A percentile compares a stretch with the other conserved stretches of the same genome.
Conservation (phyloP, 1,140 invertebrate genomes). For the Ceratina calcarata region DNA sequence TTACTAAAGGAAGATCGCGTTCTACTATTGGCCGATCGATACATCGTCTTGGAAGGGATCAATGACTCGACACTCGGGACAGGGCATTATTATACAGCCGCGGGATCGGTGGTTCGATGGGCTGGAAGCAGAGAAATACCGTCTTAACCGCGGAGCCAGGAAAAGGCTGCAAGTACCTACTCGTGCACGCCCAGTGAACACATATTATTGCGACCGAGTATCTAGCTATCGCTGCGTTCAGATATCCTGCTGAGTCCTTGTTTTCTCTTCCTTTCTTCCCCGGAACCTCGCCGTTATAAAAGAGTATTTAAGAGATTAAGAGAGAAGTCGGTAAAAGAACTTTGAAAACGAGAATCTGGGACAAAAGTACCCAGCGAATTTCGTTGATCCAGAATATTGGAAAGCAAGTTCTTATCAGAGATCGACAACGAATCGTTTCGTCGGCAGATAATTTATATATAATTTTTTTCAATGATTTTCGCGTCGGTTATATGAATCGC, state of each 20-base stretch:
- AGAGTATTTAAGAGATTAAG: constrained; percentile 59
- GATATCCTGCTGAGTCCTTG: constrained; percentile 53
- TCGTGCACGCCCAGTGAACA: constrained; percentile 43
- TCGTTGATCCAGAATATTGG: too few relatives aligned
- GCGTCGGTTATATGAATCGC: constrained; percentile 13
- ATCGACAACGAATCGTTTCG: too few relatives aligned
- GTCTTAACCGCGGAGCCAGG: constrained; percentile 51
- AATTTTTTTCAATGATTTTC: neutral
- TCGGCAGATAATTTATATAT: too few relatives aligned
- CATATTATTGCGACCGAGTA: constrained; percentile 61
- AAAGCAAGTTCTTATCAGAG: too few relatives aligned
- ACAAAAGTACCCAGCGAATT: neutral
- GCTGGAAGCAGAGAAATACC: constrained; percentile 45
- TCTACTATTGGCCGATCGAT: neutral
- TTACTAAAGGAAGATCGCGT: neutral
- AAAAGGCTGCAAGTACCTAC: constrained; percentile 51
- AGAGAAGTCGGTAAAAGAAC: neutral
- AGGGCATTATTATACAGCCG: constrained; percentile 6
- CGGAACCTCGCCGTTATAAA: constrained; percentile 37
- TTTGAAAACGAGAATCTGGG: neutral
- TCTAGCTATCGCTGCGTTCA: constrained; percentile 52
- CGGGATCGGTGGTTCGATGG: constrained; percentile 48
- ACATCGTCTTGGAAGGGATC: constrained; percentile 22
- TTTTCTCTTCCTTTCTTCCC: constrained; percentile 18
- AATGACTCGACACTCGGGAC: constrained; percentile 18